Base-by-base conservation (phyloP, 2,888 invertebrate genomes). In the Stegophylla sp. region DNA sequence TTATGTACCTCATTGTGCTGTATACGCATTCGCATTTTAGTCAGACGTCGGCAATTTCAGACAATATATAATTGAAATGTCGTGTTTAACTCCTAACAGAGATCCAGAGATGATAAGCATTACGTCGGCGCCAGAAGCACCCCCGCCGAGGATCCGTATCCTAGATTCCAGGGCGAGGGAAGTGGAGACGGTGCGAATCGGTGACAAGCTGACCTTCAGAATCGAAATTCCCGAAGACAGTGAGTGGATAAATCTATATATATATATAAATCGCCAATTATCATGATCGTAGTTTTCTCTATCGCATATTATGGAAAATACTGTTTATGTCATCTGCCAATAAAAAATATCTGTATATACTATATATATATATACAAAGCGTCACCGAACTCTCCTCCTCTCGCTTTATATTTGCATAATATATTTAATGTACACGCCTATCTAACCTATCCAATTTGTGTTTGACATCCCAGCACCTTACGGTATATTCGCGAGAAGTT, bases 71-170 rank as follows among this genome's bases (percentile, higher is more conserved):
- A 26, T n/a, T 26, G 1, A 61, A 61, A 28, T n/a, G 28, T 13
- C 17, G 28, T 56, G 34, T 73, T 59, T n/a, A 67, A 28, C 48
- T 61, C 12, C 66, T 85, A 86, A 23, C 88, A 92, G 94, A 86
- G 96, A 96, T 88, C 96, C 96, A 82, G 96, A 96, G 88, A 96
- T 95, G 93, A 96, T 96, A 86, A 95, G 95, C 86, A 96, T 96
- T 86, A 96, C 96, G 43, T 95, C 96, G 51, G 95, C 96, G 23
- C 96, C 96, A 0, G 96, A 96, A 88, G 96, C 96, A 34, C 96
- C 96, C 66, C 94, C 96, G 84, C 96, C 96, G 86, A 93, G 95
- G 86, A 96, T 96, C 85, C 92, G 95, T 84, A 96, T 96, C 86
- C 89, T 96, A 87, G 96, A 96, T 87, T 92, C 91, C 83, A 91